Conservation (phyloP, 2,888 invertebrate genomes). For the Andrena fulva region DNA sequence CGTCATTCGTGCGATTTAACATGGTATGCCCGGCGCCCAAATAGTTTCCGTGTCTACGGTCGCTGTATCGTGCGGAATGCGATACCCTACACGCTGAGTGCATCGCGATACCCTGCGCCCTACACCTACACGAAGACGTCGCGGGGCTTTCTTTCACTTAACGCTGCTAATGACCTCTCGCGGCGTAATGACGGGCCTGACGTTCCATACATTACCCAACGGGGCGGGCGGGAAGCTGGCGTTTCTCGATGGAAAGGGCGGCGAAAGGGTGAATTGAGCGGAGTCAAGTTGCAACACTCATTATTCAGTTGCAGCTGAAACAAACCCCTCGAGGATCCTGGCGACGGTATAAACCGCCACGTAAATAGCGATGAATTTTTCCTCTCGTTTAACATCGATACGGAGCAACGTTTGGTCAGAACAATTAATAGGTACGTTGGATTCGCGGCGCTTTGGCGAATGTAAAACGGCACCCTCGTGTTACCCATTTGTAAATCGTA, state of each 20-base stretch:
- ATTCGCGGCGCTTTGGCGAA: conserved; percentile 6
- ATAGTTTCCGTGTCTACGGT: not conserved
- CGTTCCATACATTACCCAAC: conserved; percentile 73
- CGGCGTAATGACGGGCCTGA: conserved; percentile 74
- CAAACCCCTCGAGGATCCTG: conserved; percentile 47
- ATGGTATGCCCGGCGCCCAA: not conserved
- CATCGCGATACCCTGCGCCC: conserved; percentile 27
- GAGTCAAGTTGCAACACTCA: conserved; percentile 61
- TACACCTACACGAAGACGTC: conserved; percentile 33
- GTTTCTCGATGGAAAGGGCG: conserved; percentile 55
- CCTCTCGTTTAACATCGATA: conserved; percentile 36
- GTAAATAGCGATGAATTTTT: conserved; percentile 47
- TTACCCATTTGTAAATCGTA: conserved; percentile 25
- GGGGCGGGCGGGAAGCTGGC: conserved; percentile 19
- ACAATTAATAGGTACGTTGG: conserved; percentile 23
- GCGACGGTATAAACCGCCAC: conserved; percentile 20
- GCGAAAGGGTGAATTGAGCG: conserved; percentile 58
- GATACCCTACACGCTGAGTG: conserved; percentile 17
- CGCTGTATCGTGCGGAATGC: not conserved
- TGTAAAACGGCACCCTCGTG: not conserved
- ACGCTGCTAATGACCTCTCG: conserved; percentile 74
- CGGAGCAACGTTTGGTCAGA: not conserved
- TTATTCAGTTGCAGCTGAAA: conserved; percentile 63
- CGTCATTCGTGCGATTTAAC: too few relatives aligned
- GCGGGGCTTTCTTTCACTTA: conserved; percentile 66